Evolutionary conservation across 2,113 vertebrate species (phyloP).

Genomic region (Crotalus helleri): DNA sequence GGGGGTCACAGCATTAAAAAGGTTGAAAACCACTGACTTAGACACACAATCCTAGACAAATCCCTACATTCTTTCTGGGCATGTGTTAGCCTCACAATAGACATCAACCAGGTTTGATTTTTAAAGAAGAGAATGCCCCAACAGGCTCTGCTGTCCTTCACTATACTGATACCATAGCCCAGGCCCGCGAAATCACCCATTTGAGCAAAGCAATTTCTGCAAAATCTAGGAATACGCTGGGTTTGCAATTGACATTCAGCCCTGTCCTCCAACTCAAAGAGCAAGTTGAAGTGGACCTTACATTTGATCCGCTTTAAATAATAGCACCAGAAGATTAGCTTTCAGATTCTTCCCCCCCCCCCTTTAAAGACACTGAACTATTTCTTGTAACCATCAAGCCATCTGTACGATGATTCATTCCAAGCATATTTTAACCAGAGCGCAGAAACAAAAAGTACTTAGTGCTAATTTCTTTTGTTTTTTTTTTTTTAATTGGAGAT

Average conservation of each 20-base stretch:
- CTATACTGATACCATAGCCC: not conserved
- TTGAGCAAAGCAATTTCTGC: not conserved
- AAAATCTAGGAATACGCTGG: not conserved
- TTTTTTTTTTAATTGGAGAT: conserved; percentile 41
- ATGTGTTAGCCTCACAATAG: not conserved
- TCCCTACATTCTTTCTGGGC: not conserved
- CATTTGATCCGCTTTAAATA: conserved; percentile 30
- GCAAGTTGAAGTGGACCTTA: not conserved
- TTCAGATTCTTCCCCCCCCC: conserved; percentile 22
- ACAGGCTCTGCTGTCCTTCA: not conserved
- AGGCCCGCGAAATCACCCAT: not conserved
- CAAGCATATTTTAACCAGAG: conserved; percentile 16
- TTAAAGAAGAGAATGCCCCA: not conserved
- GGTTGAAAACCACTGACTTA: too few relatives aligned
- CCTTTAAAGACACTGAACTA: conserved; percentile 2
- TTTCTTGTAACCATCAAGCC: conserved; percentile 20
- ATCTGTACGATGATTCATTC: conserved; percentile 44
- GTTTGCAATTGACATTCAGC: not conserved
- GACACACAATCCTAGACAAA: not conserved
- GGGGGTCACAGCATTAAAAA: too few relatives aligned
- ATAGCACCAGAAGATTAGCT: conserved; percentile 6
- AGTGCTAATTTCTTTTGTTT: conserved; percentile 36
- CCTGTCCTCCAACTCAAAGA: not conserved
- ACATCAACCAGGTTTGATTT: not conserved
- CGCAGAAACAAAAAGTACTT: not conserved